Base-by-base conservation (phyloP, 2,797 vertebrate species). In the Acanthornis magna region DNA sequence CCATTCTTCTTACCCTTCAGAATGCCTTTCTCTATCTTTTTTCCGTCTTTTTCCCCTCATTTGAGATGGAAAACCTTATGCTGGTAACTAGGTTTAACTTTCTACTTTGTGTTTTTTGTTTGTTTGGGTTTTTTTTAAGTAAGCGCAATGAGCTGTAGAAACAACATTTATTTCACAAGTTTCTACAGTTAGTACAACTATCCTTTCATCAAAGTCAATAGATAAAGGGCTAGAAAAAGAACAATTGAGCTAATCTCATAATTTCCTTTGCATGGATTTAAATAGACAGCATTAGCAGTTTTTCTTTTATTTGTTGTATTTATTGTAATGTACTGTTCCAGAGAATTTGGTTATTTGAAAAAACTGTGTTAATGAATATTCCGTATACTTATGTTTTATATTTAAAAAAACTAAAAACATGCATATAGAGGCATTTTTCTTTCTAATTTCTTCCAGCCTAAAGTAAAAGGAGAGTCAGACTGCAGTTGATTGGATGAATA, bases 1-100 rank as follows among this genome's bases (percentile, higher is more conserved):
- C 12, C 29, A 6, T 72, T 84, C 43, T 23, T 63, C 30, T 75
- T 60, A 48, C 15, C 11, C 16, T 68, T 78, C 73, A 40, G 89
- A 91, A 82, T 23, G 8, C 15, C 25, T 55, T 42, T 80, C 5
- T n/a, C 26, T 73, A 16, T 78, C 13, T 67, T 81, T 76, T 79
- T 65, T 21, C 2, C 1, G 11, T 36, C 19, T n/a, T 66, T 13
- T 7, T 0, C 8, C 18, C 29, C 32, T 55, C 11, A 13, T 60
- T 75, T 68, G 62, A 83, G 34, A 36, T 36, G 4, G 32, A 50
- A 90, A 55, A 16, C 66, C 27, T 65, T 58, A n/a, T 65, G 23
- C 32, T 23, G 7, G 13, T 68, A 67, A 20, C 19, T 79, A 30
- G 32, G 18, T 71, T 66, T 76, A 83, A 32, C 17, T 29, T 54